Conservation (phyloP, 2,888 invertebrate species). For the Tetrapedia diversipes region DNA sequence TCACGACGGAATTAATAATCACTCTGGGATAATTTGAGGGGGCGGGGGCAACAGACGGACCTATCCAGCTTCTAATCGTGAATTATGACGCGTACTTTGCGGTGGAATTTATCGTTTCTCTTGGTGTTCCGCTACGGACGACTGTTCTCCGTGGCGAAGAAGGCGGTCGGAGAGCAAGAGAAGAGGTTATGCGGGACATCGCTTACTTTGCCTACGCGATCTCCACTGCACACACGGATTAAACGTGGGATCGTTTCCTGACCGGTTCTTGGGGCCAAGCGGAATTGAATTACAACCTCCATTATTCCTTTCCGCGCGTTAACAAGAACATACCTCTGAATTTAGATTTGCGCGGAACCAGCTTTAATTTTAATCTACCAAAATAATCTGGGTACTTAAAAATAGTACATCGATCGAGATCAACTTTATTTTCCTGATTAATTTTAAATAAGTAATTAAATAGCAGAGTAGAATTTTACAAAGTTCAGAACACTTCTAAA, state of each 20-base stretch:
- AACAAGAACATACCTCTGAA: conserved; percentile 22
- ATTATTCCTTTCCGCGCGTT: conserved; percentile 27
- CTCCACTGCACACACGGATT: conserved; percentile 39
- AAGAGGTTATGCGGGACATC: conserved; percentile 48
- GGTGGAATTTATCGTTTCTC: conserved; percentile 56
- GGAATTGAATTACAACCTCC: conserved; percentile 39
- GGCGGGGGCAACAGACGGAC: conserved; percentile 1
- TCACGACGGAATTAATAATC: conserved; percentile 31
- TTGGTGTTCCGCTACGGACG: conserved; percentile 29
- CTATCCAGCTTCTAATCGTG: conserved; percentile 37
- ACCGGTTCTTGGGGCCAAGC: conserved; percentile 12
- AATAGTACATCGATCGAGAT: too few species aligned
- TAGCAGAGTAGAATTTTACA: too few species aligned
- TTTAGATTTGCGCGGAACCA: neutral
- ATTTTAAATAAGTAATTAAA: too few species aligned
- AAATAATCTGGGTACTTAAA: too few species aligned
- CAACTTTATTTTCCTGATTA: too few species aligned
- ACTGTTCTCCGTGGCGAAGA: conserved; percentile 41
- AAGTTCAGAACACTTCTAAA: neutral
- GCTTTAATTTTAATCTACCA: too few species aligned
- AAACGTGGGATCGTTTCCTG: conserved; percentile 42
- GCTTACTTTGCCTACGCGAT: conserved; percentile 44
- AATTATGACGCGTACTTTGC: conserved; percentile 43
- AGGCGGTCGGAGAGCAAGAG: neutral
- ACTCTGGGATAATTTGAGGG: conserved; percentile 39